Evolutionary conservation across 2,888 invertebrate species (phyloP), one percentile per base, ranked within the genome.

Genomic region (Latheticus oryzae): DNA sequence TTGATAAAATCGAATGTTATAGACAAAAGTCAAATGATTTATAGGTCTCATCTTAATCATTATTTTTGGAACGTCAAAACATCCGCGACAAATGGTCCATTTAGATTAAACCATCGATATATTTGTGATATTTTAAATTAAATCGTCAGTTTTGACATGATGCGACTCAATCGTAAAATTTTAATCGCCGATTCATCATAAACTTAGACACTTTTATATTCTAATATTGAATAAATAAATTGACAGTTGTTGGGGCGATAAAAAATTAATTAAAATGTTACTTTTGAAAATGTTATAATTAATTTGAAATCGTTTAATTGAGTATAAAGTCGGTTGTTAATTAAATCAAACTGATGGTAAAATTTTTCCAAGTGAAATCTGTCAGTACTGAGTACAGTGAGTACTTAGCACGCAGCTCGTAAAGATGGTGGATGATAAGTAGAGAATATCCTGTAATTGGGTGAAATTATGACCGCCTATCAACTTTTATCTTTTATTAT

Each of bases 91-190:
- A 61, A 63, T 63, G 50, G 61, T 40, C 61, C 56, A 63, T 63
- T 65, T 63, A 65, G 65, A 65, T 65, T 38, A 52, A 40, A 32
- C 28, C 21, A 30, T 19, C 52, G 61, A 63, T 59, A 62, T 59
- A 58, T 57, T 55, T 55, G 58, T 58, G 58, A 63, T 65, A 63
- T 62, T 63, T 63, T 57, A 61, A 63, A 65, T 63, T 60, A 62
- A 63, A 63, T 65, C 65, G 61, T 63, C 65, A 65, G 53, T 65
- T 60, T 62, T 63, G 65, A 65, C 64, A 60, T 63, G 63, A 62
- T 63, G 58, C 61, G 61, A 57, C 59, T 55, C 54, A 64, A 61
- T 61, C 62, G 64, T 63, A 53, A 60, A 61, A 61, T 61, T 61
- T 58, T 60, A 63, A 60, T 63, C 62, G 61, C 32, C 64, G 58